Evolutionary conservation across 2,888 invertebrate genomes (phyloP), one percentile per base, ranked within the genome.

Genomic region (Diarsia brunnea): DNA sequence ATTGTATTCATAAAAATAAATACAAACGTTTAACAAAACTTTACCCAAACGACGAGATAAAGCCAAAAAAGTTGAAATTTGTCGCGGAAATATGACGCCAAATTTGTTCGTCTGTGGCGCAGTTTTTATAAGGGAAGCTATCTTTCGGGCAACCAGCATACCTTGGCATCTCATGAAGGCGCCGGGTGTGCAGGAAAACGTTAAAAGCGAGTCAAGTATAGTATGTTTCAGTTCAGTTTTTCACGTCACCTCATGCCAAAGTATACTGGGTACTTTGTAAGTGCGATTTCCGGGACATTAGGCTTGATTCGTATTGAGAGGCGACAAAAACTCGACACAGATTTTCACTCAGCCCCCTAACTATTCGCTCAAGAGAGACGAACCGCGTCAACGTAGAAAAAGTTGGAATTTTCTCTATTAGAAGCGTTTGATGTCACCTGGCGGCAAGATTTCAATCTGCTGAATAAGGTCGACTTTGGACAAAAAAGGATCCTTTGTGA

Each of bases 271-370:
- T 60, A 8, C 21, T 45, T 31, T 45, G 80, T 81, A 88, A 90
- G 89, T 89, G 87, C 85, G 88, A 90, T 90, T 91, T 90, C 89
- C 88, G 88, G 79, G 77, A 89, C 89, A 91, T 90, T 89, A 90
- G 87, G 84, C 87, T 84, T 79, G 84, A 84, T 78, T 82, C 84
- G 82, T 87, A 88, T 89, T 83, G 88, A 88, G 84, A 79, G 81
- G 77, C 79, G 79, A 84, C 89, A 91, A 91, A 91, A 91, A 90
- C 81, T 87, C 83, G 84, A 91, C 91, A 91, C 86, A 87, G 88
- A 89, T 91, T 90, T 89, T 86, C 89, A 90, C 91, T 91, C 84
- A 85, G 85, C 83, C 73, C 74, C 84, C 72, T 75, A 84, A 84
- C 81, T 87, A 87, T 81, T 70, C 65, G 60, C n/a, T 78, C 69